Evolutionary conservation across 1,140 invertebrate species (phyloP).

Genomic region (Cryptotermes secundus): DNA sequence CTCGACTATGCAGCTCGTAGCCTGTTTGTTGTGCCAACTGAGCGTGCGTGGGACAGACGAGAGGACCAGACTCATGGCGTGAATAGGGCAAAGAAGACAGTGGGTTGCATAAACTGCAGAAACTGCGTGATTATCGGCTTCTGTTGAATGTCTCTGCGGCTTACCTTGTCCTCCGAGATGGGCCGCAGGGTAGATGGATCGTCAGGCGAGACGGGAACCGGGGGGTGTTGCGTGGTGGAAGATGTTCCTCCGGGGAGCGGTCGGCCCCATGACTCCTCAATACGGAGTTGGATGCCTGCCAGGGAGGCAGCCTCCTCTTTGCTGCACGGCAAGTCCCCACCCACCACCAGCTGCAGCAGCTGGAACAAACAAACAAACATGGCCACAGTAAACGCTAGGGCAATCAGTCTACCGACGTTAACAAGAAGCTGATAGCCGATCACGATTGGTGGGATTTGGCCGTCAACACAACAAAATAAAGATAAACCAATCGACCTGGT

Average conservation of each 20-base stretch:
- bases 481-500: no score
- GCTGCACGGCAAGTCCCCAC: conserved; percentile 64
- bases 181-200: conserved; percentile 42
- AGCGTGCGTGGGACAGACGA: no score
- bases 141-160: neutral
- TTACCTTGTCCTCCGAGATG: conserved; percentile 47
- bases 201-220: conserved; percentile 39
- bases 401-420: no score
- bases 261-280: conserved; percentile 64
- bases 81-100: no score
- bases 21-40: no score
- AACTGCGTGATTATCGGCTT: no score
- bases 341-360: conserved; percentile 65
- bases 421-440: no score
- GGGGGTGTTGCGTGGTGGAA: neutral
- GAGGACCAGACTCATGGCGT: no score
- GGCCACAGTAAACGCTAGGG: neutral
- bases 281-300: conserved; percentile 66
- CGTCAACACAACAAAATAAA: no score
- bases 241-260: conserved; percentile 20
- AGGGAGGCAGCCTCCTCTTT: conserved; percentile 69
- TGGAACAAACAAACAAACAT: conserved; percentile 44
- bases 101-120: no score
- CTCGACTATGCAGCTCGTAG: no score
- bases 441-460: no score